These are phyloP conservation scores for Amblyornis subalaris DNA, from an alignment of 2,113 vertebrate genomes.

Conservation along the genomic window DNA sequence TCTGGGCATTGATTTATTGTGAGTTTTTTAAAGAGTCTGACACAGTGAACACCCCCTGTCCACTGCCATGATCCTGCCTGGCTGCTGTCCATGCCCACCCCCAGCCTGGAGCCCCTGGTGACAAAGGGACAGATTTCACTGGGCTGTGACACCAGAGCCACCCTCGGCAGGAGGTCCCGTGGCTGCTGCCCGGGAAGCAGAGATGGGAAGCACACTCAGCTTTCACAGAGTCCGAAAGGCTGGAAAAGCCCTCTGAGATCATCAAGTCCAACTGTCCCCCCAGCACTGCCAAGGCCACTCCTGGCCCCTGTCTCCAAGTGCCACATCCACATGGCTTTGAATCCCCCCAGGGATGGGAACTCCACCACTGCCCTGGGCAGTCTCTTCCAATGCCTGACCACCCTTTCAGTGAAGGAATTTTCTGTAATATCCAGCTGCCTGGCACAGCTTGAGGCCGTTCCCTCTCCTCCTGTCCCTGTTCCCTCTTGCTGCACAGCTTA, in stretches of 20 bases:
- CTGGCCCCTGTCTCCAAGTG: background rate
- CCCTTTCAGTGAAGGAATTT: background rate
- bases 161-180: background rate
- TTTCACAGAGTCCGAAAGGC: background rate
- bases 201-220: background rate
- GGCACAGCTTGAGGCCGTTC: background rate
- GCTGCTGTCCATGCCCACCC: fast-evolving
- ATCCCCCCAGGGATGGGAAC: background rate
- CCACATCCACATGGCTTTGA: background rate
- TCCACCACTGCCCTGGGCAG: background rate
- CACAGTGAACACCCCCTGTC: background rate
- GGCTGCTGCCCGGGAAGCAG: background rate
- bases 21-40: background rate
- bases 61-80: background rate
- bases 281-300: background rate
- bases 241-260: background rate
- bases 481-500: background rate
- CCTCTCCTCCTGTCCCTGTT: background rate
- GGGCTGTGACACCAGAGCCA: background rate
- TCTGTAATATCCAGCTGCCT: fast-evolving
- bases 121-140: background rate
- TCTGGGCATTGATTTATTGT: too few species aligned
- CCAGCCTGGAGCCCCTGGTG: fast-evolving
- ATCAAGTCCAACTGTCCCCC: fast-evolving
- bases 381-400: background rate